Evolutionary conservation across 2,888 invertebrate genomes (phyloP).

Genomic region (Blomia tropicalis): DNA sequence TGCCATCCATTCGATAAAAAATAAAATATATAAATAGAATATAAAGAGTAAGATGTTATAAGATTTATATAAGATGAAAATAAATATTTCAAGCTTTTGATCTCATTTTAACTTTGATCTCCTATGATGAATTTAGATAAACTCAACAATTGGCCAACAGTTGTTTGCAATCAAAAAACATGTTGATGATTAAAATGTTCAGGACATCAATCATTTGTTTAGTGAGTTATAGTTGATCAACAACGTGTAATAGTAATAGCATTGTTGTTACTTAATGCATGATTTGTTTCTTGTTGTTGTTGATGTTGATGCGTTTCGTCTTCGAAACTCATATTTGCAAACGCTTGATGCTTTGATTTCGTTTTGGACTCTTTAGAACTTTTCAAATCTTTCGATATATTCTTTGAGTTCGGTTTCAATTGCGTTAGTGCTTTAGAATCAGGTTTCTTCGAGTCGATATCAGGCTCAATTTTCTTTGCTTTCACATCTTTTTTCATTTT

Average conservation of each 20-base stretch:
- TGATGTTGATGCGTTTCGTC: conserved; percentile 26
- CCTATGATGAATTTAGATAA: no score
- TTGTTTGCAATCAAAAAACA: no score
- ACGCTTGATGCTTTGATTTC: conserved; percentile 24
- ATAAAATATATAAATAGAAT: no score
- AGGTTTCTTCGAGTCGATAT: neutral
- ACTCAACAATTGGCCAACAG: no score
- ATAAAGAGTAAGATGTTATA: no score
- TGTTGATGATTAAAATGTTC: no score
- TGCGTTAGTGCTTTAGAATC: neutral
- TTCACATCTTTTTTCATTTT: conserved; percentile 16
- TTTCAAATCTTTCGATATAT: neutral
- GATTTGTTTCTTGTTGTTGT: neutral
- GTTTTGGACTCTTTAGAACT: neutral
- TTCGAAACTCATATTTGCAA: conserved; percentile 31
- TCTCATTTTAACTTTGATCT: no score
- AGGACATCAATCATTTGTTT: no score
- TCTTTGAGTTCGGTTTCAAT: neutral
- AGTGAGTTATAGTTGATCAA: no score
- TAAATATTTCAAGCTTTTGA: no score
- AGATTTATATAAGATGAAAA: no score
- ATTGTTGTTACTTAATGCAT: neutral
- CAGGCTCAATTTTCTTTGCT: neutral
- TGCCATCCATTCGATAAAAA: no score
- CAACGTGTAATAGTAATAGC: neutral